Evolutionary conservation across 2,113 vertebrate species (phyloP).

Genomic region (Microcebus ravelobensis): DNA sequence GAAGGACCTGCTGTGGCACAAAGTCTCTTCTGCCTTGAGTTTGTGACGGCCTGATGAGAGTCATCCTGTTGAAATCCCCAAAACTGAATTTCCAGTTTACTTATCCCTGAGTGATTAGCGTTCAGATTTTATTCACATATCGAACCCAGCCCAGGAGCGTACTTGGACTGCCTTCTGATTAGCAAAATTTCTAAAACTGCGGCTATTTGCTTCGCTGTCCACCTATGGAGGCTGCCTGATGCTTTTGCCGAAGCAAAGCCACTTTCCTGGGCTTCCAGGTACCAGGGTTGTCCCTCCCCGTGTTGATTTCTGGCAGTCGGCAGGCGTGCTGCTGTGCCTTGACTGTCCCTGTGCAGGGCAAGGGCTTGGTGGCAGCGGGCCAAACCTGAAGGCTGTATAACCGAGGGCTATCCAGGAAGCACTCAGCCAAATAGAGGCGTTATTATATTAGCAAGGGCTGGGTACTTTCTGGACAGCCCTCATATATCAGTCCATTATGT

Average conservation of each 20-base stretch:
- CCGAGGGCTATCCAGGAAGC: no score
- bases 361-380: neutral
- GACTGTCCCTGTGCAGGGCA: neutral
- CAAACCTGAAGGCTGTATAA: neutral
- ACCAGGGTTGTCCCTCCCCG: neutral
- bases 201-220: neutral
- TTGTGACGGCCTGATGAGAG: constrained; percentile 36
- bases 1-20: constrained; percentile 10
- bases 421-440: no score
- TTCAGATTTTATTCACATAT: constrained; percentile 45
- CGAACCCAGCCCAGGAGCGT: neutral
- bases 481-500: neutral
- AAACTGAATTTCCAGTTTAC: constrained; percentile 26
- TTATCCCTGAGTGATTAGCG: constrained; percentile 1
- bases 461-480: no score
- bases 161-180: constrained; percentile 1
- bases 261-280: neutral
- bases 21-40: constrained; percentile 7
- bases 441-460: no score
- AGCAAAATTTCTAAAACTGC: neutral
- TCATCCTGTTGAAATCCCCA: neutral
- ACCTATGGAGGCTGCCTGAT: constrained; percentile 14
- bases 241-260: constrained; percentile 42
- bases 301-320: neutral
- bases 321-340: neutral